phyloP scores from a whole-genome alignment of 2,888 invertebrate genomes.

The Cerastoderma edule region DNA sequence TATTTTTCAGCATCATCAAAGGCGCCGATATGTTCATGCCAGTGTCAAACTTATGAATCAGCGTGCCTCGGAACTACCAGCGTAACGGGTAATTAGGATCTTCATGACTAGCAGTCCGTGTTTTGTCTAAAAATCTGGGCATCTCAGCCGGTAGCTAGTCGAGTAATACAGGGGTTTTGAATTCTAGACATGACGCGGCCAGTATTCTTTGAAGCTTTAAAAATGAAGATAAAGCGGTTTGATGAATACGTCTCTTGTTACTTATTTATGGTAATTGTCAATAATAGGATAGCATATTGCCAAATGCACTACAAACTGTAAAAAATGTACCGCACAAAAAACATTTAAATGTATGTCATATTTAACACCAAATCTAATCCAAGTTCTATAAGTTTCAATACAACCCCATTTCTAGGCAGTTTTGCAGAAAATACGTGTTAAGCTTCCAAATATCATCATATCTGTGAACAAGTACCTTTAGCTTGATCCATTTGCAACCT shows the following conservation, averaged over 20 bases:
- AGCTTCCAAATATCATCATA: background rate
- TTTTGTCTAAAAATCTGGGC: background rate
- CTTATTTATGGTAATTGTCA: background rate
- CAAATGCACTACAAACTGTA: too few species aligned
- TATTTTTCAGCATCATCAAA: background rate
- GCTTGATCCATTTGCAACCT: background rate
- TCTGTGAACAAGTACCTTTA: background rate
- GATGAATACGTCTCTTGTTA: background rate
- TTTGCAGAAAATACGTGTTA: background rate
- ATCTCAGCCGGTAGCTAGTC: background rate
- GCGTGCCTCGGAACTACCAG: background rate
- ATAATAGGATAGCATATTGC: too few species aligned
- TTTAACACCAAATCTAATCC: too few species aligned
- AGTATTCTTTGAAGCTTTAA: background rate
- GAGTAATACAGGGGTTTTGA: background rate
- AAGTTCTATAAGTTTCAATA: too few species aligned
- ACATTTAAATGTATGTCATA: too few species aligned
- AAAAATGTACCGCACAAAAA: too few species aligned
- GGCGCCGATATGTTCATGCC: background rate
- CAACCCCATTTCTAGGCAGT: background rate
- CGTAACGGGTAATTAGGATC: background rate
- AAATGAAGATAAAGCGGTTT: background rate
- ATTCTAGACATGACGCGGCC: background rate
- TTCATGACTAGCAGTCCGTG: background rate
- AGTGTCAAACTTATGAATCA: constrained; percentile 11